These are phyloP conservation scores for Lordiphosa mommai DNA, from an alignment of 1,140 invertebrate species.

Conservation along the genomic window DNA sequence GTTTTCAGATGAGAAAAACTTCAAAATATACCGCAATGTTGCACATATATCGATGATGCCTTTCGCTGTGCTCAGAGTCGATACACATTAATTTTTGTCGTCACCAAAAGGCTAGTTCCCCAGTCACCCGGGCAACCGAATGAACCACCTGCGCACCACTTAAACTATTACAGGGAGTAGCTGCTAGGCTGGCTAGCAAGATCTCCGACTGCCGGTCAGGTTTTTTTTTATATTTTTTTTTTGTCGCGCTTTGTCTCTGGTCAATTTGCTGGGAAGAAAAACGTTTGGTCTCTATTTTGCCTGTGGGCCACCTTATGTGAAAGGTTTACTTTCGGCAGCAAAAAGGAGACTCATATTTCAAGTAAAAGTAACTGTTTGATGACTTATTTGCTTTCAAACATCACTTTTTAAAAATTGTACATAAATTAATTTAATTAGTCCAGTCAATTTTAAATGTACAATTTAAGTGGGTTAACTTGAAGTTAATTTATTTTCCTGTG, in stretches of 20 bases:
- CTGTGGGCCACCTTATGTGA: slow-evolving; percentile 23
- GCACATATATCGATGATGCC: slow-evolving; percentile 5
- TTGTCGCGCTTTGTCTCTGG: slow-evolving; percentile 13
- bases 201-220: slow-evolving; percentile 23
- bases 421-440: no score
- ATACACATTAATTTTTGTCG: slow-evolving; percentile 56
- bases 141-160: slow-evolving; percentile 36
- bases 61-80: slow-evolving; percentile 9
- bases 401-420: no score
- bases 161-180: slow-evolving; percentile 12
- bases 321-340: slow-evolving; percentile 9
- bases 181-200: background rate
- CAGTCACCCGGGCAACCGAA: background rate
- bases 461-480: no score
- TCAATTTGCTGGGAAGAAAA: slow-evolving; percentile 3
- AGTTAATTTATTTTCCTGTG: no score
- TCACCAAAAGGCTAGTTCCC: slow-evolving; percentile 24
- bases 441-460: no score
- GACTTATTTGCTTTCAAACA: background rate
- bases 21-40: slow-evolving; percentile 42
- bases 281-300: slow-evolving; percentile 5
- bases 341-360: slow-evolving; percentile 30
- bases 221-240: slow-evolving; percentile 18
- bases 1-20: slow-evolving; percentile 44
- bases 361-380: background rate